Evolutionary conservation across 2,113 vertebrate species (phyloP).

Genomic region (Illadopsis cleaveri): DNA sequence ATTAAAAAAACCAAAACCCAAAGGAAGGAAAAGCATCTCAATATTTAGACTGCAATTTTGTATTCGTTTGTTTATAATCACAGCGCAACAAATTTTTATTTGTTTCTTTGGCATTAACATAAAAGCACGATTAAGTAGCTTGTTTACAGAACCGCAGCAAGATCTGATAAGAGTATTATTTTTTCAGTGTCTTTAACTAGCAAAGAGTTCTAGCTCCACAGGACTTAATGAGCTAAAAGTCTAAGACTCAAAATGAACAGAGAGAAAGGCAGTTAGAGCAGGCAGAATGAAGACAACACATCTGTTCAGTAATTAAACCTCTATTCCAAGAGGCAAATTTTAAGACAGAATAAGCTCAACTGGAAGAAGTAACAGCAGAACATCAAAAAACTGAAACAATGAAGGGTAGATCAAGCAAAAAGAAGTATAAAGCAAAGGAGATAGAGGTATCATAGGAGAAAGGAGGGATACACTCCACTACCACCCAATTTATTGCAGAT

Average conservation of each 20-base stretch:
- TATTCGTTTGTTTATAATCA: not conserved
- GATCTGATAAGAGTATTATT: not conserved
- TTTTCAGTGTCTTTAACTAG: not conserved
- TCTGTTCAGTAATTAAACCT: not conserved
- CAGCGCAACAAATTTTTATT: not conserved
- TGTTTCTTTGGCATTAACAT: conserved; percentile 34
- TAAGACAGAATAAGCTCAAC: not conserved
- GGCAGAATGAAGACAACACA: not conserved
- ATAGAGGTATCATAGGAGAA: not conserved
- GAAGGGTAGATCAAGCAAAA: not conserved
- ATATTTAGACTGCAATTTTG: not conserved
- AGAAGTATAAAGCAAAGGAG: not conserved
- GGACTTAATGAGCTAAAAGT: conserved; percentile 2
- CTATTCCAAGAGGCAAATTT: not conserved
- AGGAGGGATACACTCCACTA: not conserved
- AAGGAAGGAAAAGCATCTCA: not conserved
- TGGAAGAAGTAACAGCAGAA: not conserved
- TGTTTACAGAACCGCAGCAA: conserved; percentile 29
- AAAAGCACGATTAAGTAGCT: conserved; percentile 33
- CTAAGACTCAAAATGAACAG: not conserved
- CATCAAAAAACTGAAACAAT: not conserved
- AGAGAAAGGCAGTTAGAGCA: not conserved
- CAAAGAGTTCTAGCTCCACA: not conserved
- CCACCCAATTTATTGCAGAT: not conserved
- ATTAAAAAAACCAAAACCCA: not conserved